These are phyloP conservation scores for Eufriesea mexicana DNA, from an alignment of 1,140 invertebrate species.

Conservation along the genomic window DNA sequence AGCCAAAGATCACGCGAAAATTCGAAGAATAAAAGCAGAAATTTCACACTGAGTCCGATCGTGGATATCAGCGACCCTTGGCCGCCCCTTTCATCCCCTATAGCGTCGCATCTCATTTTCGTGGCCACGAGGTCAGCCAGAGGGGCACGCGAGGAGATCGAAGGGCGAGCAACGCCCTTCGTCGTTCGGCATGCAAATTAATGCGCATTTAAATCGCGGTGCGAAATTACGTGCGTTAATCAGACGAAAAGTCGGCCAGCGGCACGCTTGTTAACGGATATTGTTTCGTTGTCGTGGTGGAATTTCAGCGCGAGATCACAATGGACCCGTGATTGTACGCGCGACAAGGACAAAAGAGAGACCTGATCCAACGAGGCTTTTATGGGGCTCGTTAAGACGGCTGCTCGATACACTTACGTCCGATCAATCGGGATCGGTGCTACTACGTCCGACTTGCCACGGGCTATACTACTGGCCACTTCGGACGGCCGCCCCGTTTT, in stretches of 20 bases:
- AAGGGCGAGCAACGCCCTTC: background rate
- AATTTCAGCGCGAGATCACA: background rate
- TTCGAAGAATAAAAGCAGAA: no score
- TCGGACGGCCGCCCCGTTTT: background rate
- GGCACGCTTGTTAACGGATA: constrained; percentile 2
- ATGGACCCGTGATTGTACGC: background rate
- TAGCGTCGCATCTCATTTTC: background rate
- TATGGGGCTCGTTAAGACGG: constrained; percentile 16
- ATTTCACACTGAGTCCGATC: no score
- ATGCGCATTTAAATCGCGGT: constrained; percentile 10
- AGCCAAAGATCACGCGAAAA: no score
- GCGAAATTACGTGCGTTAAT: constrained; percentile 28
- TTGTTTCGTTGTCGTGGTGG: constrained; percentile 1
- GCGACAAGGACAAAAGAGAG: background rate
- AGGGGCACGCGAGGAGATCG: background rate
- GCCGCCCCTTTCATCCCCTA: no score
- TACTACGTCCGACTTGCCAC: background rate
- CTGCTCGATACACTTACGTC: background rate
- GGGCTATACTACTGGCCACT: constrained; percentile 19
- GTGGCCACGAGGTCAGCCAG: background rate
- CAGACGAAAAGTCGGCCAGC: constrained; percentile 7
- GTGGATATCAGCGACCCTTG: no score
- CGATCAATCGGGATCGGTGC: background rate
- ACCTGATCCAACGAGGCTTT: background rate
- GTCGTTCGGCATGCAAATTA: constrained; percentile 25